A percentile compares a stretch with the other conserved stretches of the same genome.
phyloP scores from a whole-genome alignment of 2,113 vertebrate species.

The Kryptolebias marmoratus region DNA sequence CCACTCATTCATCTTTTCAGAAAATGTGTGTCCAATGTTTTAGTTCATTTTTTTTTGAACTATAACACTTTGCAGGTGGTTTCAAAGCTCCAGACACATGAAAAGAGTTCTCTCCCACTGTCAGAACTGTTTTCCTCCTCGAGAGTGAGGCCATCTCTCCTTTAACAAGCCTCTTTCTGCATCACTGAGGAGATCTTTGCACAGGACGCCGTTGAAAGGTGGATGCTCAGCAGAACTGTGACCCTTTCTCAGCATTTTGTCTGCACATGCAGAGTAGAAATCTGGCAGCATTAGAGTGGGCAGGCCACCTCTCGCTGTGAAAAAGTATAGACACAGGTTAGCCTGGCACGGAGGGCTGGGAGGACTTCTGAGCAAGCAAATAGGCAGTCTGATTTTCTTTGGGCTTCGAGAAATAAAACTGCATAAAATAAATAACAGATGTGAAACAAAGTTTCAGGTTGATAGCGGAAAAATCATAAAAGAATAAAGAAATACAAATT shows the following conservation, averaged over 20 bases:
- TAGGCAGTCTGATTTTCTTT: background rate
- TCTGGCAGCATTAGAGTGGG: background rate
- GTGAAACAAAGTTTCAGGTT: too few relatives aligned
- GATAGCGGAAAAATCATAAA: too few relatives aligned
- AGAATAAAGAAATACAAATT: too few relatives aligned
- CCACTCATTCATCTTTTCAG: background rate
- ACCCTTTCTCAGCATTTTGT: slow-evolving; percentile 4
- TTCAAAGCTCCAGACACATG: background rate
- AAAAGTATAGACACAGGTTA: background rate
- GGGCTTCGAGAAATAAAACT: background rate
- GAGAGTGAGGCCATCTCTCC: background rate
- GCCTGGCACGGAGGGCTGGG: background rate
- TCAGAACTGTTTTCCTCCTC: background rate
- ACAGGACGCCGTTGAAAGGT: background rate
- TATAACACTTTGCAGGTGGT: background rate
- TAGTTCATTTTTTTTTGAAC: background rate
- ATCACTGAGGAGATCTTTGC: background rate
- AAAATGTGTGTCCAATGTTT: background rate
- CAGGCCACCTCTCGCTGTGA: background rate
- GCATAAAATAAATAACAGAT: too few relatives aligned
- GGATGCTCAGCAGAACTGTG: background rate
- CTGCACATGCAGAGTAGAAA: background rate
- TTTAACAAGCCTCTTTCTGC: background rate
- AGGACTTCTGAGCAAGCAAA: background rate
- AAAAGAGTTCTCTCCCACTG: background rate